A percentile compares a stretch with the other conserved stretches of the same genome.
phyloP scores from a whole-genome alignment of 1,140 invertebrate species.

The Trichonephila inaurata region DNA sequence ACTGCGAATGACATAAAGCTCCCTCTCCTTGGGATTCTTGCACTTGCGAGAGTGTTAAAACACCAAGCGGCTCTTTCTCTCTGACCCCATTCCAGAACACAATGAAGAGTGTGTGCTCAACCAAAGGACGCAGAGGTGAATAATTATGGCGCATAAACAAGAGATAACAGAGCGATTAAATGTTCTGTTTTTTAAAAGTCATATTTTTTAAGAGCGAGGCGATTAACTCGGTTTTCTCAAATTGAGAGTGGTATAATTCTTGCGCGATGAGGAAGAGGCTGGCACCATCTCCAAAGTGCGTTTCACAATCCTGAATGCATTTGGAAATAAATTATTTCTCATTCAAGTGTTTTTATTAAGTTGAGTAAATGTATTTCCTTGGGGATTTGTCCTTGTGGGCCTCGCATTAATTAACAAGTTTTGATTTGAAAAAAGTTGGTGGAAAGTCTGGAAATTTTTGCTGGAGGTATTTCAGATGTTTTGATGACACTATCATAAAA shows the following conservation, averaged over 20 bases:
- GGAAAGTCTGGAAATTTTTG: too few species aligned
- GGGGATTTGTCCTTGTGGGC: too few species aligned
- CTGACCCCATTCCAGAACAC: background rate
- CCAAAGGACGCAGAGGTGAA: background rate
- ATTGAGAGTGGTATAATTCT: background rate
- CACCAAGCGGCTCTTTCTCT: background rate
- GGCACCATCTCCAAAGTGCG: background rate
- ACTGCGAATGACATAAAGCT: constrained; percentile 5
- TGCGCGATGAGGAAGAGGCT: background rate
- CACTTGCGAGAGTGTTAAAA: background rate
- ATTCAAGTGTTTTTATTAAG: too few species aligned
- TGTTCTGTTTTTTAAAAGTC: background rate
- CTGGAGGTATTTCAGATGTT: too few species aligned
- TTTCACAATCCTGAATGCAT: background rate
- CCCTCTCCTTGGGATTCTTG: constrained; percentile 4
- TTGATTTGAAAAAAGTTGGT: too few species aligned
- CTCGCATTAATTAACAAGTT: too few species aligned
- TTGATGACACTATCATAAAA: too few species aligned
- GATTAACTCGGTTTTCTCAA: background rate
- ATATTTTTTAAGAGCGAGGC: background rate
- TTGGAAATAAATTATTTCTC: too few species aligned
- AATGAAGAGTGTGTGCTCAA: background rate
- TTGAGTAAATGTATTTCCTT: too few species aligned
- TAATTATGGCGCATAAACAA: constrained; percentile 10
- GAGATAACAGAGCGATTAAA: background rate